Evolutionary conservation across 2,888 invertebrate species (phyloP).

Genomic region (Stenotaenia linearis): DNA sequence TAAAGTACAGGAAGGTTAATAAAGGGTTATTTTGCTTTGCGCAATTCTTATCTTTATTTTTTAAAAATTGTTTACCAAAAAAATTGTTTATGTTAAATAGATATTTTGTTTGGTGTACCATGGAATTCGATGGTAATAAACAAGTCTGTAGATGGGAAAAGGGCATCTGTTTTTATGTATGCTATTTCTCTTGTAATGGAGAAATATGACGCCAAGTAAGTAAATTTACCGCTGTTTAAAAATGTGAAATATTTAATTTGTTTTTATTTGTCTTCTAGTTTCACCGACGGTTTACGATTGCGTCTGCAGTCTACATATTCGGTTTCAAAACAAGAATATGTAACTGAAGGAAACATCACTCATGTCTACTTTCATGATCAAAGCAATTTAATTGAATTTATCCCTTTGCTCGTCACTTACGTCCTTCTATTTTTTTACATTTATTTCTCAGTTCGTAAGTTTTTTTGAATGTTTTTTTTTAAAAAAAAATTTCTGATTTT

Average conservation of each 20-base stretch:
- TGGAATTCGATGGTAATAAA: slow-evolving; percentile 85
- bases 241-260: neutral
- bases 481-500: neutral
- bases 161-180: slow-evolving; percentile 80
- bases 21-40: neutral
- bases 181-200: slow-evolving; percentile 81
- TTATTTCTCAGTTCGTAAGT: slow-evolving; percentile 79
- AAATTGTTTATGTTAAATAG: too few species aligned
- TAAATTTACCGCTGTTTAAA: slow-evolving; percentile 37
- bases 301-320: slow-evolving; percentile 39
- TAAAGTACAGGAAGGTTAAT: too few species aligned
- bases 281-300: slow-evolving; percentile 61
- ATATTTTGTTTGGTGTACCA: slow-evolving; percentile 87
- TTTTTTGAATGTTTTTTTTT: neutral
- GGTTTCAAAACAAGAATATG: neutral
- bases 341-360: slow-evolving; percentile 45
- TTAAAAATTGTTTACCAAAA: slow-evolving; percentile 71
- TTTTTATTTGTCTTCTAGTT: slow-evolving; percentile 55
- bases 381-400: slow-evolving; percentile 73
- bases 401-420: slow-evolving; percentile 79
- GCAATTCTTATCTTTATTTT: neutral
- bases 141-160: slow-evolving; percentile 73
- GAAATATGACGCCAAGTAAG: slow-evolving; percentile 69
- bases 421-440: slow-evolving; percentile 82
- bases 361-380: slow-evolving; percentile 85